Conservation (phyloP, 2,797 vertebrate species). For the Sebastes iracundus region DNA sequence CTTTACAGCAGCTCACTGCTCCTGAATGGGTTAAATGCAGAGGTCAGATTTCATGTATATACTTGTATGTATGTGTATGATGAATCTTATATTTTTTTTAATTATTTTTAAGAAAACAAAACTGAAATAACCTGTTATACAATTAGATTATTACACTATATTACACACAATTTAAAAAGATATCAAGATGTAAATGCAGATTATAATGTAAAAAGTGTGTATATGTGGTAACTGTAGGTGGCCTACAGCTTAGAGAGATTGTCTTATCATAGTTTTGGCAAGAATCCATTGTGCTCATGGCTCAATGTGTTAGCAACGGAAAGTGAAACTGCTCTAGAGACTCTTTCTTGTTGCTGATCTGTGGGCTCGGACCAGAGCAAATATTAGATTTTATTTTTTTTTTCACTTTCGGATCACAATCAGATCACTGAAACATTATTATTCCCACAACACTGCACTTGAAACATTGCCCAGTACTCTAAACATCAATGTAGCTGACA, state of each 20-base stretch:
- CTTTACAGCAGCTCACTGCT: too few species aligned
- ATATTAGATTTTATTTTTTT: neutral
- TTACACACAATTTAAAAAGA: neutral
- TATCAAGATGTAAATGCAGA: neutral
- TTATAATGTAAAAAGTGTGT: neutral
- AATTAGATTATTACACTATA: neutral
- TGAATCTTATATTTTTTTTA: accelerated
- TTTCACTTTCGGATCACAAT: neutral
- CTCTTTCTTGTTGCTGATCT: neutral
- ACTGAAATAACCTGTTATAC: neutral
- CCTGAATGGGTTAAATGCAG: too few species aligned
- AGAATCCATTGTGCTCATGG: neutral
- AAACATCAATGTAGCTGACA: neutral
- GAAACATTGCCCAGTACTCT: neutral
- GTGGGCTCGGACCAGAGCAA: neutral
- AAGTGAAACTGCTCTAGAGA: conserved; percentile 11
- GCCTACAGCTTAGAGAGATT: neutral
- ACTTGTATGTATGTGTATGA: too few species aligned
- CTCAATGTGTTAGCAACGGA: neutral
- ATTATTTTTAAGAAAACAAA: neutral
- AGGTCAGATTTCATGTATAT: too few species aligned
- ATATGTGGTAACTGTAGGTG: neutral
- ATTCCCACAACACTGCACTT: neutral
- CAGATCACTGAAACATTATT: conserved; percentile 13
- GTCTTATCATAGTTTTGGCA: conserved; percentile 7